These are phyloP conservation scores for Psephotus haematonotus DNA, from an alignment of 2,113 vertebrate genomes.

Conservation along the genomic window DNA sequence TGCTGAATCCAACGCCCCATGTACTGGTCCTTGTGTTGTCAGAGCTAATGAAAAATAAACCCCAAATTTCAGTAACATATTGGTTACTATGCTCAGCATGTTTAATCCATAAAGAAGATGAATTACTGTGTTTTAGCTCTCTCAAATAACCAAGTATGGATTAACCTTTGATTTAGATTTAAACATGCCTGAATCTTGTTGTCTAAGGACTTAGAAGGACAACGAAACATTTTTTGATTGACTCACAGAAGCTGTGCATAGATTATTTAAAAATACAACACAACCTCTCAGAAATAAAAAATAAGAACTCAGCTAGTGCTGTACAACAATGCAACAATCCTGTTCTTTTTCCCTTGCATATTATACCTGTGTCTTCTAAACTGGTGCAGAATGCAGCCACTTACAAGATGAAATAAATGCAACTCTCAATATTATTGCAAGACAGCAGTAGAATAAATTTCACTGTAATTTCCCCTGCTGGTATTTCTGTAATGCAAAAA, in stretches of 20 bases:
- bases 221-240: slow-evolving; percentile 30
- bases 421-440: slow-evolving; percentile 7
- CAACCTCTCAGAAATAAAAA: neutral
- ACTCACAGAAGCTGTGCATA: slow-evolving; percentile 14
- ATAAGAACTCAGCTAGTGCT: neutral
- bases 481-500: neutral
- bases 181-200: slow-evolving; percentile 52
- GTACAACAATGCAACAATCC: neutral
- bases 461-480: slow-evolving; percentile 6
- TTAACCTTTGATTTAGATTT: slow-evolving; percentile 72
- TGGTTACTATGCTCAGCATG: slow-evolving; percentile 33
- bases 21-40: neutral
- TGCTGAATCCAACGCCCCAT: neutral
- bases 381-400: neutral
- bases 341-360: neutral
- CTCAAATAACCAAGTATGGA: slow-evolving; percentile 69
- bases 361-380: neutral
- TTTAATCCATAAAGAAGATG: slow-evolving; percentile 65
- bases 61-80: slow-evolving; percentile 41
- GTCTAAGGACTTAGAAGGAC: slow-evolving; percentile 45
- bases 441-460: slow-evolving; percentile 14
- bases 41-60: slow-evolving; percentile 40
- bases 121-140: slow-evolving; percentile 54
- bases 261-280: slow-evolving; percentile 57
- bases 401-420: slow-evolving; percentile 22